Evolutionary conservation across 2,797 vertebrate species (phyloP), one percentile per base, ranked within the genome.

Genomic region (Naso thynnoides): DNA sequence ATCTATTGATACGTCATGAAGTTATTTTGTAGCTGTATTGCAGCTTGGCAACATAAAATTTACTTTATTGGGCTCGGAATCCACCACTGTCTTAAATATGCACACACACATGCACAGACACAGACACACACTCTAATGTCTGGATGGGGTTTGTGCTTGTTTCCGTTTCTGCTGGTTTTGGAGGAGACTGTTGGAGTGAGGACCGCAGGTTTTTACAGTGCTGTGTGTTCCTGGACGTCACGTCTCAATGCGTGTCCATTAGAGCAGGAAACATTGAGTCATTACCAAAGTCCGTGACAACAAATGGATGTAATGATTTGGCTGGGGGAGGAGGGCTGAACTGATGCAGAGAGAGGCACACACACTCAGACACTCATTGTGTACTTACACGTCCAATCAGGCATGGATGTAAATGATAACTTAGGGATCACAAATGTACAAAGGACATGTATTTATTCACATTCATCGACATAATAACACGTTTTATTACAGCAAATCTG

Each of bases 241-340:
- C 39, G 36, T 72, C 61, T 84, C 56, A 41, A 21, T 54, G 60
- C 64, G 66, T 24, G 55, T 74, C 79, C 82, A 83, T 74, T 75
- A 73, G 69, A 82, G 62, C 61, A 57, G 52, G 49, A 64, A 85
- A 81, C 80, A 84, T 36, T 69, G 68, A 84, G 68, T 82, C 54
- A 65, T 76, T 73, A 83, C 53, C 19, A 52, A 74, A 78, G 69
- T 78, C 63, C 10, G 4, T 74, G 60, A 80, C 73, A 62, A 59
- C 63, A 82, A 88, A 81, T 60, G 57, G 69, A 70, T 70, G 69
- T 74, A 77, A 73, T 70, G 81, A 80, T 80, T 72, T 79, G 70
- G 53, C 48, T 57, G 13, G 16, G 23, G 5, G 26, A 42, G 18
- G 41, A 39, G 19, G 27, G 57, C 23, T 56, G 49, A 52, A 68